Evolutionary conservation across 2,113 vertebrate genomes (phyloP), one percentile per base, ranked within the genome.

Genomic region (Alligator sinensis): DNA sequence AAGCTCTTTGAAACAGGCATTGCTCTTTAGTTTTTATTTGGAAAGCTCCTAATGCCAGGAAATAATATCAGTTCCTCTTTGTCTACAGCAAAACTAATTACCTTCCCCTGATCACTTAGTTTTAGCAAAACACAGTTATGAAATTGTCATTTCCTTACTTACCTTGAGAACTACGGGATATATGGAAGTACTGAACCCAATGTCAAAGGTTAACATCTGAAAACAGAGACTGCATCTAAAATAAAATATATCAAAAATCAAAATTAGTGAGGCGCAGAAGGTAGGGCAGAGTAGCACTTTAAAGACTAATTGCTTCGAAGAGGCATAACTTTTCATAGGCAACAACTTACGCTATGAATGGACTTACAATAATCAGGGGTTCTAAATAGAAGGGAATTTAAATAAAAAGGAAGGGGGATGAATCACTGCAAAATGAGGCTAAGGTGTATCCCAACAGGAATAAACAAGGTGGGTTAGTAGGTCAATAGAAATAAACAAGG

Each of bases 151-250:
- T 16, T 30, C 55, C 70, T 88, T 79, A 86, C 98, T 98, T 92
- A 99, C 99, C 98, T 99, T 97, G 77, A 99, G 94, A 47, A 99
- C 89, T 9, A 98, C 74, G 11, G 99, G 99, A 62, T 97, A 18
- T 68, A 96, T 30, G 76, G 98, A 97, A 47, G 86, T 84, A 19
- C 92, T 88, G 2, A 98, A 99, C 80, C 97, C 98, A 94, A 99
- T 96, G 24, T 99, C 98, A 97, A 99, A 99, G 47, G 99, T 99
- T 86, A 99, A 86, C 96, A 99, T 97, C 94, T 99, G 99, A 98
- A 99, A 99, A 96, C 99, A 99, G 14, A 98, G 97, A 59, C 97
- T 98, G 96, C 99, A 99, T 96, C 99, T 99, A 96, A 91, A 98
- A 96, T 54, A 94, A 80, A 97, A 82, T 34, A 30, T 21, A 80